Evolutionary conservation across 2,888 invertebrate species (phyloP), one percentile per base, ranked within the genome.

Genomic region (Pelosia muscerda): DNA sequence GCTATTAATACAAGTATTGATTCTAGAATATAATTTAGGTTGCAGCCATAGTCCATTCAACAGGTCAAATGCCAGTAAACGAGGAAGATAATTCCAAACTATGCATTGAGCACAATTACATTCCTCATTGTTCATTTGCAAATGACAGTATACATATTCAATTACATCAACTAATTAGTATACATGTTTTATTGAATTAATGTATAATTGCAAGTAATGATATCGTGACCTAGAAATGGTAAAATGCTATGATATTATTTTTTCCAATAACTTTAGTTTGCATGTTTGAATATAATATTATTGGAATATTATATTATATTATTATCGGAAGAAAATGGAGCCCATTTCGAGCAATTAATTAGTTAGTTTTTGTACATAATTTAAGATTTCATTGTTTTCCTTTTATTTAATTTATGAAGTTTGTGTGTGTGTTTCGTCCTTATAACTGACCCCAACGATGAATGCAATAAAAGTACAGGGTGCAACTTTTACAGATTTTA

Each of bases 121-220:
- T 56, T 56, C 25, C 2, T 63, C 11, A 34, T 69, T 68, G 60
- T 75, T 66, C 25, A 68, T 63, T 68, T 68, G 68, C 64, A 69
- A 77, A 72, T 38, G 38, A 42, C 42, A 38, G 26, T 49, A 15
- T 15, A 34, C 62, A 72, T 61, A 61, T 60, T 38, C 49, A 55
- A 63, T 62, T 67, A 76, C 68, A 68, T 54, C 75, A 65, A 19
- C 19, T 13, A 26, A 49, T 38, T n/a, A 15, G 53, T 54, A 55
- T 34, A 22, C 31, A 22, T 2, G 23, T 49, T 49, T 28, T 66
- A 65, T 74, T 31, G 54, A 62, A 53, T 66, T 3, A 38, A 71
- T 67, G 3, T 13, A 42, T 49, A 49, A 67, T 71, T 67, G 66
- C 57, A 22, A 61, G 63, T 66, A 56, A 68, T 31, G 8, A 10